Conservation (phyloP, 2,888 invertebrate genomes). For the Platycheirus rosarum region DNA sequence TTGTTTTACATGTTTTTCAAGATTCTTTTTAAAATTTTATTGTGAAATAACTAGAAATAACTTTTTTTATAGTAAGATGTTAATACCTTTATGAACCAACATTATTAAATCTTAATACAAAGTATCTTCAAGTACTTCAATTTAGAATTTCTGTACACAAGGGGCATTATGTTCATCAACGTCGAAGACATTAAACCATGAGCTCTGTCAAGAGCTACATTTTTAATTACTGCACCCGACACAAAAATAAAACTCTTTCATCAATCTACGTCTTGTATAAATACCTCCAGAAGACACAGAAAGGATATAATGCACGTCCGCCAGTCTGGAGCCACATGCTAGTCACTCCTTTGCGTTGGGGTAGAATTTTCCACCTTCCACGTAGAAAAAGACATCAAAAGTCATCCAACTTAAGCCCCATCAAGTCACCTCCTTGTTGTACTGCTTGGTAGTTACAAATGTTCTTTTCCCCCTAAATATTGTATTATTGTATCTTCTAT, state of each 20-base stretch:
- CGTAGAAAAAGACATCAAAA: constrained; percentile 65
- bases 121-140: too few species aligned
- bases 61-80: too few species aligned
- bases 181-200: background rate
- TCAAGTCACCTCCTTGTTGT: constrained; percentile 68
- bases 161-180: too few species aligned
- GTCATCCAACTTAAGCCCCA: constrained; percentile 48
- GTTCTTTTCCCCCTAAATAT: constrained; percentile 50
- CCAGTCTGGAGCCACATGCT: constrained; percentile 70
- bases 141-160: too few species aligned
- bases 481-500: constrained; percentile 33
- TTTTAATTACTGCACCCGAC: constrained; percentile 69
- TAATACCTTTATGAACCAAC: too few species aligned
- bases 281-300: constrained; percentile 34
- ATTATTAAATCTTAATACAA: too few species aligned
- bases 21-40: too few species aligned
- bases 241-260: constrained; percentile 65
- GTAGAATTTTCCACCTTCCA: constrained; percentile 29
- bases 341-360: constrained; percentile 58
- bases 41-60: too few species aligned
- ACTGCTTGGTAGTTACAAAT: constrained; percentile 60
- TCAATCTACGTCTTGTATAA: constrained; percentile 67
- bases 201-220: constrained; percentile 8
- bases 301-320: constrained; percentile 49
- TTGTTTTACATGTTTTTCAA: too few species aligned